A percentile compares a stretch with the other conserved stretches of the same genome.
phyloP scores from a whole-genome alignment of 2,888 invertebrate genomes.

The Quadroppia sp. region DNA sequence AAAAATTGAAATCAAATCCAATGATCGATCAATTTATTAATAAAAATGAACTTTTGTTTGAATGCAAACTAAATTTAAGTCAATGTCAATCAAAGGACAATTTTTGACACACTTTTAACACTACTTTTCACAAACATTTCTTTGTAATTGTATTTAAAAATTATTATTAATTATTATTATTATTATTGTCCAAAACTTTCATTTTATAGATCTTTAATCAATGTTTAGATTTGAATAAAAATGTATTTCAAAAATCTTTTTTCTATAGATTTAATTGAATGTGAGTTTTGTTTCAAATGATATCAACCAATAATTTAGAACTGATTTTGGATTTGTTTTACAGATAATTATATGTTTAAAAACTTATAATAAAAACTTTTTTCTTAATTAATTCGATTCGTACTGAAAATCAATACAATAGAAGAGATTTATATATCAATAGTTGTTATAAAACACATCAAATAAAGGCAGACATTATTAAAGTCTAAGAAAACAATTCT shows the following conservation, averaged over 20 bases:
- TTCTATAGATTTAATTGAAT: too few species aligned
- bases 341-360: too few species aligned
- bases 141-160: not conserved
- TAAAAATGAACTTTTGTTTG: conserved; percentile 20
- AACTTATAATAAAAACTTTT: not conserved
- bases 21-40: conserved; percentile 33
- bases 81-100: not conserved
- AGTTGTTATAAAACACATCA: conserved; percentile 23
- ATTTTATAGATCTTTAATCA: conserved; percentile 6
- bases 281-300: not conserved
- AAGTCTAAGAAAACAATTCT: not conserved
- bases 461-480: not conserved
- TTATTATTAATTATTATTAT: not conserved
- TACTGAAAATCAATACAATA: conserved; percentile 25
- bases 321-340: not conserved
- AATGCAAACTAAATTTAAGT: not conserved
- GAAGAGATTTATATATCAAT: conserved; percentile 16
- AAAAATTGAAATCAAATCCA: conserved; percentile 17
- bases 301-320: not conserved
- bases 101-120: conserved; percentile 12
- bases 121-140: conserved; percentile 23
- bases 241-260: not conserved
- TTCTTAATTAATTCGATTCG: not conserved
- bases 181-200: conserved; percentile 33
- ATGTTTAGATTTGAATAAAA: not conserved